Evolutionary conservation across 2,888 invertebrate genomes (phyloP), one percentile per base, ranked within the genome.

Genomic region (Orchestes rusci): DNA sequence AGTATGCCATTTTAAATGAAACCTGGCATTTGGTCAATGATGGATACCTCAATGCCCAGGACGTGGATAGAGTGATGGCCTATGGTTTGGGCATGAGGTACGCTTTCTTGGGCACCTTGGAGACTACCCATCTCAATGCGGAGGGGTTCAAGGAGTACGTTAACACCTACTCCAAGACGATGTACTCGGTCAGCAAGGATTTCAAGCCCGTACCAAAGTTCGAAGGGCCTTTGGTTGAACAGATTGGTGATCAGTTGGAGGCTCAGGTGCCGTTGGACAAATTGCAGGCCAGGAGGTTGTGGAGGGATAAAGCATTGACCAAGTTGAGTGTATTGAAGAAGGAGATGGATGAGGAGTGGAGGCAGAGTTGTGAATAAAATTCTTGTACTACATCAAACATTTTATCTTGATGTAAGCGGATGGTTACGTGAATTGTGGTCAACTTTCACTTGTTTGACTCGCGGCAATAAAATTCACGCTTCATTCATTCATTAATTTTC

Each of bases 41-140:
- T 52, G 88, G 85, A 15, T 74, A 95, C n/a, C 73, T 96, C 12
- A 78, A 80, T 60, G 91, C 88, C 0, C 79, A 84, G 56, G 96
- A 96, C 62, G 75, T 94, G 3, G 96, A 97, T 62, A 84, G 83
- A 58, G 92, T 95, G 1, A 94, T 95, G 79, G 87, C 87, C 1
- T 88, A 91, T 63, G 96, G 96, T 7, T 76, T 97, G 28, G 96
- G 95, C 8, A 86, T 90, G 78, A 77, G 96, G 36, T 97, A 96
- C 64, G 95, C 95, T 4, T 96, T 96, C 70, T 75, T 95, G 47
- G 97, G 97, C 2, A 86, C 93, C 0, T 70, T 95, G 51, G 94
- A 95, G 73, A 92, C 93, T 0, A 88, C 90, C 0, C 94, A 94
- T 69, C 74, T 96, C 47, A 97, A 97, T 66, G 94, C 95, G 8